A percentile compares a stretch with the other conserved stretches of the same genome.
phyloP scores from a whole-genome alignment of 2,797 vertebrate species.

The Poeciliopsis infans region DNA sequence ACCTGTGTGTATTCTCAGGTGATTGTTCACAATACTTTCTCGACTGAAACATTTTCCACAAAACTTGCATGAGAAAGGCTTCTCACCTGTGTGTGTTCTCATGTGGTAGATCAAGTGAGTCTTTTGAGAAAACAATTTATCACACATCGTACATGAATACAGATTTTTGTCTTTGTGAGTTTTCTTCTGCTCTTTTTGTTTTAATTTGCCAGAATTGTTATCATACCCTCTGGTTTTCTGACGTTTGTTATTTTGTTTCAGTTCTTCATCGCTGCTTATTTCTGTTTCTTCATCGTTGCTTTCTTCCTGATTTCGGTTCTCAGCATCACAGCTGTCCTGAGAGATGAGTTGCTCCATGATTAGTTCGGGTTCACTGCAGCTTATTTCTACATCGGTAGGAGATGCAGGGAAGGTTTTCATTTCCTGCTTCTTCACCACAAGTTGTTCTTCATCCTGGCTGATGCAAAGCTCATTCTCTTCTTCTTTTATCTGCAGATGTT shows the following conservation, averaged over 20 bases:
- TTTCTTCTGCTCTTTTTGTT: background rate
- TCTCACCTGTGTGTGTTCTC: slow-evolving; percentile 2
- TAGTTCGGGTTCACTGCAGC: background rate
- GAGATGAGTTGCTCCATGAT: background rate
- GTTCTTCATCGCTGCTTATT: background rate
- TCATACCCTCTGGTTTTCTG: background rate
- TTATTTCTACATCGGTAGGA: background rate
- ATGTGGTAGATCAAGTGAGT: slow-evolving; percentile 2
- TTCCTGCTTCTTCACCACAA: background rate
- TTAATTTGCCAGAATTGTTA: background rate
- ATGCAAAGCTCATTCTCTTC: background rate
- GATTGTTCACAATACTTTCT: slow-evolving; percentile 1
- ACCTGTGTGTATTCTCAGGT: slow-evolving; percentile 6
- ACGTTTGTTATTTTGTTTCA: background rate
- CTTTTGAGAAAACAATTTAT: slow-evolving; percentile 2
- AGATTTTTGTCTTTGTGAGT: background rate
- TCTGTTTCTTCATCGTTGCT: slow-evolving; percentile 1
- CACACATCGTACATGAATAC: background rate
- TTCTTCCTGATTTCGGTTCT: background rate
- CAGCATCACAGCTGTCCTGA: background rate
- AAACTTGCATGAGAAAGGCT: slow-evolving; percentile 5
- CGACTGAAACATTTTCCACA: slow-evolving; percentile 6
- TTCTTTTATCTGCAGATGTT: background rate
- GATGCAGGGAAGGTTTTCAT: background rate
- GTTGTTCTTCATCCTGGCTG: background rate